Evolutionary conservation across 1,140 invertebrate genomes (phyloP), one percentile per base, ranked within the genome.

Genomic region (Euura lappo): DNA sequence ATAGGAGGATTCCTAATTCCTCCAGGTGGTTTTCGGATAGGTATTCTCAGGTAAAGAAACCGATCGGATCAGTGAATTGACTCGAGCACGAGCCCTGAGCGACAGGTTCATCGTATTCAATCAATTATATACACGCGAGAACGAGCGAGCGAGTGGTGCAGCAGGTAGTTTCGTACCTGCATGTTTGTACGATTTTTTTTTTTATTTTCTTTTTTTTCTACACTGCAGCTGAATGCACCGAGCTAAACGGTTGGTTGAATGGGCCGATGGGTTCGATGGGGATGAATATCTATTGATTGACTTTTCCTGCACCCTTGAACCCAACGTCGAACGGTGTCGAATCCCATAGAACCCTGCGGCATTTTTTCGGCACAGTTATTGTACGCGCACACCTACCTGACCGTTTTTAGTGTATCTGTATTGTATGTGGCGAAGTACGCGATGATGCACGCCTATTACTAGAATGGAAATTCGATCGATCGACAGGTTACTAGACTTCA

Each of bases 271-370:
- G 76, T 77, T 77, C 79, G 77, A 80, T 81, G 80, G 83, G 84
- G 85, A 85, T 85, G 81, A 84, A 86, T 85, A 85, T 86, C 82
- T 85, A 85, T 87, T 87, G 85, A 86, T 87, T 85, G 83, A 79
- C 71, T 47, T 78, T 78, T 44, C 28, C 77, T 74, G 73, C 79
- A 80, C 82, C 78, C 82, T 76, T 74, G 76, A 76, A 82, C 80
- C 78, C 71, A 66, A 78, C 79, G 77, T 28, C 28, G 28, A 28
- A 28, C 28, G 28, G 28, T 28, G 28, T 28, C 28, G 28, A 28
- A 28, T 28, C 28, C 28, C 28, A 28, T 28, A 28, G 28, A 28
- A 28, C 28, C 28, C 28, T 28, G 28, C 28, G 28, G 28, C 28
- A 28, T 28, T 28, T 28, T 28, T 28, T 28, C 28, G 28, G 28